phyloP scores from a whole-genome alignment of 2,888 invertebrate species.

The Chromoteleia sp. region DNA sequence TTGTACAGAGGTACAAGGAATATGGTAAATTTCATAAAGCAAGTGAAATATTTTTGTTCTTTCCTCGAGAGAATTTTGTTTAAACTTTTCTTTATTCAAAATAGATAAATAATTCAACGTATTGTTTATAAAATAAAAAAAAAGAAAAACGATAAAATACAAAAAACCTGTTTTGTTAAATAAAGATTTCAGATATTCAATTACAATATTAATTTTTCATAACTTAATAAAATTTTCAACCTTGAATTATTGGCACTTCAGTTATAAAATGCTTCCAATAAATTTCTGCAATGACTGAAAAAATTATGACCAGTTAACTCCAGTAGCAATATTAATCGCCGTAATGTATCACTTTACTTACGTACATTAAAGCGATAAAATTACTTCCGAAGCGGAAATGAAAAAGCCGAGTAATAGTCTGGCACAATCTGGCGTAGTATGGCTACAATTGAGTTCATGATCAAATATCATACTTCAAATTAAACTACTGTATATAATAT shows the following conservation, averaged over 20 bases:
- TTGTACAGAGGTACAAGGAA: no score
- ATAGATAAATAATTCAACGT: no score
- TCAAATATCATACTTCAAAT: background rate
- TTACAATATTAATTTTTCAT: no score
- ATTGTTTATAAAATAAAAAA: no score
- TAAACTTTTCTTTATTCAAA: no score
- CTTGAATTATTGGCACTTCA: background rate
- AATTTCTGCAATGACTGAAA: background rate
- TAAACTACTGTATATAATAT: background rate
- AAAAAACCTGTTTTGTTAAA: no score
- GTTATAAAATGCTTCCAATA: background rate
- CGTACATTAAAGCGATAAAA: conserved; percentile 6
- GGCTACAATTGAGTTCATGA: background rate
- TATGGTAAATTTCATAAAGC: no score
- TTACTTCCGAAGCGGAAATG: conserved; percentile 1
- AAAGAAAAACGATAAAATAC: no score
- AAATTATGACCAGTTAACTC: background rate
- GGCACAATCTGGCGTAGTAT: background rate
- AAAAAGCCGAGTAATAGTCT: conserved; percentile 1
- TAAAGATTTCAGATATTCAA: no score
- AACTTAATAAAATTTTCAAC: no score
- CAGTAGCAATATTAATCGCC: conserved; percentile 8
- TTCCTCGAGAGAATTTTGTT: no score
- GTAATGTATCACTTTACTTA: conserved; percentile 4
- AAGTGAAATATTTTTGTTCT: no score